These are phyloP conservation scores for Oedothorax gibbosus DNA, from an alignment of 1,140 invertebrate species.

Conservation along the genomic window DNA sequence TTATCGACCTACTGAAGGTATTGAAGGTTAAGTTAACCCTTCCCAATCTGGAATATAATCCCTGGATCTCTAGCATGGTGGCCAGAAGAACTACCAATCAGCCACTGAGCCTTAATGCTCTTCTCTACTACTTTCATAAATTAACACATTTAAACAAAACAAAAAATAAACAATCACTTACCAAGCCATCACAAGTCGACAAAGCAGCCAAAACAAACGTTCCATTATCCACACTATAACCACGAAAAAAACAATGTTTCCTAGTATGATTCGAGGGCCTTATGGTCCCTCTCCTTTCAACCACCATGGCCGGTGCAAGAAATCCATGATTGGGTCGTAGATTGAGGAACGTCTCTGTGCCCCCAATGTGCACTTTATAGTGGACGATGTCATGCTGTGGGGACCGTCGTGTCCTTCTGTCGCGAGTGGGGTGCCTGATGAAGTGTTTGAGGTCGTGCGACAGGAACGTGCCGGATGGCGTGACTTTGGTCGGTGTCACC, in stretches of 20 bases:
- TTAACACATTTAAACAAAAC: too few relatives aligned
- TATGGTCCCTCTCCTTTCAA: conserved; percentile 73
- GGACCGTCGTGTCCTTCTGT: neutral
- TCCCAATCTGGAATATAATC: too few relatives aligned
- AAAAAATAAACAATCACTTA: conserved; percentile 71
- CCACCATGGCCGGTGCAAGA: conserved; percentile 76
- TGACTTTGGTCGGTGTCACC: conserved; percentile 29
- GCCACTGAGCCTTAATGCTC: too few relatives aligned
- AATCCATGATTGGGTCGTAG: conserved; percentile 74
- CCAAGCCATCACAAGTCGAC: conserved; percentile 84
- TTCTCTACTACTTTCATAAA: too few relatives aligned
- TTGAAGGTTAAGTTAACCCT: too few relatives aligned
- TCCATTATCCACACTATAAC: conserved; percentile 76
- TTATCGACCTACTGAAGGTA: too few relatives aligned
- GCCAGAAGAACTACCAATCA: too few relatives aligned
- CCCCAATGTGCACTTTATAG: conserved; percentile 12
- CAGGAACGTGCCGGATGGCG: conserved; percentile 19
- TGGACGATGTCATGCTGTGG: conserved; percentile 1
- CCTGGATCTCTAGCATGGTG: too few relatives aligned
- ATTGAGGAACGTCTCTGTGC: neutral
- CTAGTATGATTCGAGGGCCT: conserved; percentile 70
- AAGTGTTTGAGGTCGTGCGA: conserved; percentile 31
- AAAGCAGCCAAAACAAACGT: conserved; percentile 78
- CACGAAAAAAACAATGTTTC: conserved; percentile 81
- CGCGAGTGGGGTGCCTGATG: neutral